Evolutionary conservation across 30 jellyfish, hydroid and myxozoan genomes (phyloP), one percentile per base, ranked within the genome.

Genomic region (Chrysaora quinquecirrha): DNA sequence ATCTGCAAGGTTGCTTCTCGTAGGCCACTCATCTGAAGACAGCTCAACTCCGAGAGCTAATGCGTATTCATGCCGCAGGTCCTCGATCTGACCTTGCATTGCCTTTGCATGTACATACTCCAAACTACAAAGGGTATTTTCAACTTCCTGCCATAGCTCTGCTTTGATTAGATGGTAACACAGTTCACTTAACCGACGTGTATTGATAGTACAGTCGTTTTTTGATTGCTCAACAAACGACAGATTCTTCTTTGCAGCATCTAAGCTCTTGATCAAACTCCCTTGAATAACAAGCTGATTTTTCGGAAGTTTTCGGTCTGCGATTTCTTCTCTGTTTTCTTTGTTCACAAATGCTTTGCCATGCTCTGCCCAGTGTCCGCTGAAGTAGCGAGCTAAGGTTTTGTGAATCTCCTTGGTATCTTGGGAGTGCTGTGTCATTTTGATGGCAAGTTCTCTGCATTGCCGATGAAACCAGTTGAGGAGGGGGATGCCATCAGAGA

Each of bases 391-490:
- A 14, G 87, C 87, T 61, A 75, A 7, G 20, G 71, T 62, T 27
- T 32, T 29, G 30, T 75, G 87, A 18, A 75, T 75, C 25, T 52
- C 76, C 20, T 32, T 22, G 16, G 19, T 30, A 58, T 49, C 22
- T 32, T 23, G 30, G n/a, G 87, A 14, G 7, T 56, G n/a, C 23
- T 75, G 32, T 19, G 34, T 33, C 67, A 56, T 75, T 33, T 20
- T 34, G 7, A 11, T 20, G 1, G 75, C 50, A 33, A 28, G 28
- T 21, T 75, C 67, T 32, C 32, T 30, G 87, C 52, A 75, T 34
- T 75, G 87, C 20, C 87, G 71, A 32, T 75, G 87, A 60, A 75
- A 75, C 87, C 87, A 75, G 24, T 56, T 75, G 3, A 75, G 61
- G 3, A 75, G 76, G 23, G 76, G 87, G 16, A 75, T 50, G 52